Percentiles rank a stretch among this genome's conserved stretches.
Evolutionary conservation across 2,888 invertebrate genomes (phyloP).

Genomic region (Phytoseiulus persimilis): DNA sequence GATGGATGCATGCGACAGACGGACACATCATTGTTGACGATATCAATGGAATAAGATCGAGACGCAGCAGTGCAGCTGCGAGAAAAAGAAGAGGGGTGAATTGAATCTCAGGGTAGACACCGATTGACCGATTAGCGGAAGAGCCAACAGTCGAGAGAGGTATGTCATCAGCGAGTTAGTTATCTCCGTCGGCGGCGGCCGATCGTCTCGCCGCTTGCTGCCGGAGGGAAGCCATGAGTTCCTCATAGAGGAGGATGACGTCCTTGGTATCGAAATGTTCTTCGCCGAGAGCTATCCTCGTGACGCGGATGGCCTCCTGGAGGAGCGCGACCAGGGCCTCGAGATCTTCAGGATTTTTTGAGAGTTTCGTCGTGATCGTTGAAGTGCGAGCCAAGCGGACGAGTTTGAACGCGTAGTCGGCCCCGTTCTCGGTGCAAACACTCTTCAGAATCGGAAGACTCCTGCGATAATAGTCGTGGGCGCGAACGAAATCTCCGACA

Average conservation of each 20-base stretch:
- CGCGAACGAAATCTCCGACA: not conserved
- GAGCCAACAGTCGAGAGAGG: not conserved
- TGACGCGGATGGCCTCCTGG: conserved; percentile 8
- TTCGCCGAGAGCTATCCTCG: conserved; percentile 12
- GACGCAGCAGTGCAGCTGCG: not conserved
- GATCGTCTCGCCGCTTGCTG: too few relatives aligned
- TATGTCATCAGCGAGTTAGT: not conserved
- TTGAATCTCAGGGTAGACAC: not conserved
- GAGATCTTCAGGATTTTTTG: not conserved
- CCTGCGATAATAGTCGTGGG: not conserved
- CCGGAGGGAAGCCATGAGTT: not conserved
- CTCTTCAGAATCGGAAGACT: conserved; percentile 6
- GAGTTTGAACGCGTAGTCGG: conserved; percentile 11
- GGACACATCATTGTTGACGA: not conserved
- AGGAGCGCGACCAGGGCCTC: not conserved
- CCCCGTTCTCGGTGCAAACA: not conserved
- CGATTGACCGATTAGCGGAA: not conserved
- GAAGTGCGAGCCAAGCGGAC: not conserved
- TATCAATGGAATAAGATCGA: not conserved
- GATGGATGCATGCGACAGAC: not conserved
- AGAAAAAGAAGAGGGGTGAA: not conserved
- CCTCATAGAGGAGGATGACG: not conserved
- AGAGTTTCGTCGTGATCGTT: not conserved
- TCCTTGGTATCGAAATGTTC: conserved; percentile 26
- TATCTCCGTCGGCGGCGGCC: too few relatives aligned